Conservation (phyloP, 2,888 invertebrate genomes). For the Patella depressa region DNA sequence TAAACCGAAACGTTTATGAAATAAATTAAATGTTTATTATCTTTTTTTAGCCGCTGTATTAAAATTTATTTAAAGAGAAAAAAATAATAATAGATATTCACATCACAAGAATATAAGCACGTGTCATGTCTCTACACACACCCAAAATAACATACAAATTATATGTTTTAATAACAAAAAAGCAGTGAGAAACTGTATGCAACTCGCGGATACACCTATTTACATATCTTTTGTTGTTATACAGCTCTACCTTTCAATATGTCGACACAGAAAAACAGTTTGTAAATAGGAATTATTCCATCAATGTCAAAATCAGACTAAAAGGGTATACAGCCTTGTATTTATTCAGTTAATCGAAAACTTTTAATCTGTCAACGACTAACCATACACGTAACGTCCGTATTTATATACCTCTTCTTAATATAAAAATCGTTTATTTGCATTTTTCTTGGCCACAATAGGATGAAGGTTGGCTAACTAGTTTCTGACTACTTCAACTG, state of each 20-base stretch:
- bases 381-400: neutral
- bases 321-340: neutral
- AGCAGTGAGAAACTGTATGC: neutral
- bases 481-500: slow-evolving; percentile 2
- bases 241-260: neutral
- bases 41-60: too few species aligned
- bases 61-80: too few species aligned
- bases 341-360: neutral
- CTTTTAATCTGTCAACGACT: neutral
- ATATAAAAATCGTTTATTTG: neutral
- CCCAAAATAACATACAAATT: neutral
- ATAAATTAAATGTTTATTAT: too few species aligned
- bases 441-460: neutral
- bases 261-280: neutral
- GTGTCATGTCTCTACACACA: neutral
- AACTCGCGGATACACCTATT: neutral
- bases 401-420: slow-evolving; percentile 3
- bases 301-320: neutral
- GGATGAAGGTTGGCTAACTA: neutral
- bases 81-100: too few species aligned
- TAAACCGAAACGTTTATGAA: too few species aligned
- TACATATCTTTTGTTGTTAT: neutral
- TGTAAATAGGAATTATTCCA: slow-evolving; percentile 10
- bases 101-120: too few species aligned
- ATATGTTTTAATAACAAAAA: slow-evolving; percentile 8